Base-by-base conservation (phyloP, 2,888 invertebrate genomes). In the Drosophila silvestris region DNA sequence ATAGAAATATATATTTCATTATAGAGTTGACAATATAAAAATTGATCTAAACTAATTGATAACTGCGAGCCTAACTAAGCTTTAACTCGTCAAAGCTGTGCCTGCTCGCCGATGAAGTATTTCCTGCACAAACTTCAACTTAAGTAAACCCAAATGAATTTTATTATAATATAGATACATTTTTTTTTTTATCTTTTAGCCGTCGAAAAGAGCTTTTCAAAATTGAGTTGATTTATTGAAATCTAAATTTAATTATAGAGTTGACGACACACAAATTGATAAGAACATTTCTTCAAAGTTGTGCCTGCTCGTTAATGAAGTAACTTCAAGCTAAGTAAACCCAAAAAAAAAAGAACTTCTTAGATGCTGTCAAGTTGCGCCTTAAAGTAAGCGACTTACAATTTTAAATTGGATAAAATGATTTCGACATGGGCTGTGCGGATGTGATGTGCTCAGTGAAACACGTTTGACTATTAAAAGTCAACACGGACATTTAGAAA, bases 401-500 rank as follows among this genome's bases (percentile, higher is more conserved):
- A 47, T 5, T 16, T 47, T 16, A 47, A 26, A 54, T 35, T 35
- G 52, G 41, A 32, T 68, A 37, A 50, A 16, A 44, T 39, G 10
- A 47, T 12, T 50, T 53, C 51, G 52, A 57, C 56, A 58, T 44
- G 62, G 35, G 26, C 50, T 50, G n/a, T 28, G 28, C 22, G 12
- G 41, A 41, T 41, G 41, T 26, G 47, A 50, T 50, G 14, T 35
- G 22, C 26, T 9, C 37, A 19, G 32, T 16, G 28, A 32, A 35
- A 35, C 37, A 53, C 28, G 59, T 44, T 52, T 37, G 41, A 44
- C 53, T 70, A 28, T 54, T 39, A 33, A 54, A 54, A 62, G 54
- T 54, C 54, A 54, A 33, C 37, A 39, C 44, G 63, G 19, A 57
- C 63, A 64, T 61, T 65, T 50, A 60, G 59, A 39, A 47, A 26